These are phyloP conservation scores for Magallana ariakensis DNA, from an alignment of 1,140 invertebrate genomes.

Conservation along the genomic window DNA sequence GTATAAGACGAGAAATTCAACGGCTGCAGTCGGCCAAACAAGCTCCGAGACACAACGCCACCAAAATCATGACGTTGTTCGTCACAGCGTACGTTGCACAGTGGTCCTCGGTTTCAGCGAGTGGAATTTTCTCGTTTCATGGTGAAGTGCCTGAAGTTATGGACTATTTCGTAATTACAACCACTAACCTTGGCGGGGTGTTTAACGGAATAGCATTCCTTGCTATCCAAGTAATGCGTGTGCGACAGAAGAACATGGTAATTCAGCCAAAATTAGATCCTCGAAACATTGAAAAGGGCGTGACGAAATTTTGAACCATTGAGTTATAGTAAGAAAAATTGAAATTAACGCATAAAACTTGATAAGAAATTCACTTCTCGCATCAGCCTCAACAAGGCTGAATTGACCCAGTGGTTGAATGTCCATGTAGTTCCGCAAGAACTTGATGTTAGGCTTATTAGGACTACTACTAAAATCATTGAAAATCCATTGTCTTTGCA, in stretches of 20 bases:
- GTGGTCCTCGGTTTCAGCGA: background rate
- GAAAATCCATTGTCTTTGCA: no score
- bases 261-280: background rate
- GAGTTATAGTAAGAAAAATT: background rate
- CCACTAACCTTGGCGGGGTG: background rate
- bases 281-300: background rate
- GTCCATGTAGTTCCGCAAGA: no score
- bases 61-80: slow-evolving; percentile 6
- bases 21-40: background rate
- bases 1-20: background rate
- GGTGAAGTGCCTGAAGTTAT: background rate
- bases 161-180: background rate
- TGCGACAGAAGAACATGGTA: background rate
- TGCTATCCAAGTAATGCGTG: background rate
- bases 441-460: no score
- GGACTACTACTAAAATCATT: no score
- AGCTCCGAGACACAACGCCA: background rate
- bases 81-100: background rate
- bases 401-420: no score
- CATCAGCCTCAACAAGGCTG: no score
- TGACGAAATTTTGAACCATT: background rate
- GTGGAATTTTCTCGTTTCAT: background rate
- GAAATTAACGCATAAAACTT: background rate
- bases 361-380: no score
- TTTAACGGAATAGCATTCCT: background rate